Percentiles rank a stretch among this genome's conserved stretches.
These are phyloP conservation scores for Metopia argyrocephala DNA, from an alignment of 2,888 invertebrate genomes.

Conservation along the genomic window DNA sequence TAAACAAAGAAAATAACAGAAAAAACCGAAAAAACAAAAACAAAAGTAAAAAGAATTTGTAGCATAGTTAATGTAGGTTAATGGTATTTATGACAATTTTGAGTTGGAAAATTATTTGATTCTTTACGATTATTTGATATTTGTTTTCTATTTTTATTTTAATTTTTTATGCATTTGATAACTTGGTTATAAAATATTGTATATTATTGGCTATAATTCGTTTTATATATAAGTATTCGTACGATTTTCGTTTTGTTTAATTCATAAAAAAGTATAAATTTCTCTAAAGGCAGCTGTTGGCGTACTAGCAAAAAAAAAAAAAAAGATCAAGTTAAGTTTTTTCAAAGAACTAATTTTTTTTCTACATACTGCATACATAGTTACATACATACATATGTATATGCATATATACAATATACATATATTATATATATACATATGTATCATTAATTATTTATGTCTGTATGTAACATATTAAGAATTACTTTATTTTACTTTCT, in stretches of 20 bases:
- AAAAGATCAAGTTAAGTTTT: constrained; percentile 10
- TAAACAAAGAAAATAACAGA: constrained; percentile 9
- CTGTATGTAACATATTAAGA: constrained; percentile 3
- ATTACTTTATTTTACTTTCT: no score
- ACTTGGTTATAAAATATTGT: no score
- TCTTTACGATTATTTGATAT: background rate
- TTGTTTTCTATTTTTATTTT: background rate
- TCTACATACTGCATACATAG: background rate
- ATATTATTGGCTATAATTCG: background rate
- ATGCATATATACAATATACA: background rate
- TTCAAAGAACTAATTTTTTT: background rate
- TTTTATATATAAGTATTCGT: no score
- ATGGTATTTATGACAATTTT: constrained; percentile 59
- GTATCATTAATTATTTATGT: background rate
- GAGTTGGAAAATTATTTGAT: background rate
- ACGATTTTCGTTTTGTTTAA: background rate
- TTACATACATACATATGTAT: background rate
- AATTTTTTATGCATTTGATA: background rate
- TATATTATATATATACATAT: background rate
- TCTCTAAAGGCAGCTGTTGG: constrained; percentile 37
- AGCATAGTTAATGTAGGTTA: constrained; percentile 62
- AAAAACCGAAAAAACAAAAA: no score
- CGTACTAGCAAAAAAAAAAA: constrained; percentile 8
- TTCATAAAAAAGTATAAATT: no score
- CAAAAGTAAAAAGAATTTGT: constrained; percentile 56